A percentile compares a stretch with the other conserved stretches of the same genome.
Evolutionary conservation across 1,140 invertebrate species (phyloP).

Genomic region (Glomeris maerens): DNA sequence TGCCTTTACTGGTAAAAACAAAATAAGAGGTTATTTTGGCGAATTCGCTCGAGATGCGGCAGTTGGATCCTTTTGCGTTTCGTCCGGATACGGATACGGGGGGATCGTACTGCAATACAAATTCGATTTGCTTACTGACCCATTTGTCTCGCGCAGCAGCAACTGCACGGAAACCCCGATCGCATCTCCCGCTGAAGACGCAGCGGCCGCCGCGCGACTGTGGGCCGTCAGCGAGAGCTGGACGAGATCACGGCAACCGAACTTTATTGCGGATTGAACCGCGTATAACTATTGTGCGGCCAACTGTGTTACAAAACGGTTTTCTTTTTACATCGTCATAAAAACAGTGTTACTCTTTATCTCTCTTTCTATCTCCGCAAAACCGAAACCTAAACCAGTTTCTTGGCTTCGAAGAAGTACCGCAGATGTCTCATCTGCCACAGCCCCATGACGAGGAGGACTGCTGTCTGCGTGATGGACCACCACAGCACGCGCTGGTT

Average conservation of each 20-base stretch:
- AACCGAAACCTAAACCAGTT: conserved; percentile 65
- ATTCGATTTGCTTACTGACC: background rate
- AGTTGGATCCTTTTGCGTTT: too few species aligned
- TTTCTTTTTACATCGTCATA: too few species aligned
- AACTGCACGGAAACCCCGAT: conserved; percentile 42
- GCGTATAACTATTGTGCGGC: too few species aligned
- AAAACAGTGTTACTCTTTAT: too few species aligned
- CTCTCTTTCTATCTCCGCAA: too few species aligned
- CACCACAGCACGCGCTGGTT: conserved; percentile 95
- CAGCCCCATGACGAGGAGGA: conserved; percentile 81
- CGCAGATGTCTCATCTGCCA: conserved; percentile 99
- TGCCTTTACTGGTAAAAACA: too few species aligned
- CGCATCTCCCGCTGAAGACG: conserved; percentile 41
- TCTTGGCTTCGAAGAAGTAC: conserved; percentile 99
- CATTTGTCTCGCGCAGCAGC: conserved; percentile 35
- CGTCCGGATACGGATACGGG: background rate
- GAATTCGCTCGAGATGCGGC: too few species aligned
- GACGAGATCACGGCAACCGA: too few species aligned
- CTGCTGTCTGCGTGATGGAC: conserved; percentile 82
- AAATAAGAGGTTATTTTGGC: too few species aligned
- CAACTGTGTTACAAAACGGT: too few species aligned
- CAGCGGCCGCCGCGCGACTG: conserved; percentile 45
- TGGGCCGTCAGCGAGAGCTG: conserved; percentile 70
- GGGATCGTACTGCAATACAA: background rate
- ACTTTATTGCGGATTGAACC: too few species aligned